phyloP scores from a whole-genome alignment of 2,797 vertebrate species.

The Sebastes variabilis region DNA sequence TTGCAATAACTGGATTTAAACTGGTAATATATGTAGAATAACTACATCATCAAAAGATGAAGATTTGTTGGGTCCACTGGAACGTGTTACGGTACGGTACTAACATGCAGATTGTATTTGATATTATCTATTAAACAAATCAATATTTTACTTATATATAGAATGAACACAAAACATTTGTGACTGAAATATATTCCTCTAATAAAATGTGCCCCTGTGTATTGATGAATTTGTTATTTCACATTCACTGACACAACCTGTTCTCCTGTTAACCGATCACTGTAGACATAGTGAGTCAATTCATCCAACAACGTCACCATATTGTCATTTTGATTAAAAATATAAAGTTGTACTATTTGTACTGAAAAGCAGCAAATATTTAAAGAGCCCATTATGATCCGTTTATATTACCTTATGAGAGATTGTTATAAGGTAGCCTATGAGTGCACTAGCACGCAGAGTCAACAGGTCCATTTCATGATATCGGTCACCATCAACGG shows the following conservation, averaged over 20 bases:
- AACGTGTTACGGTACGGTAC: not conserved
- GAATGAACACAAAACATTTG: not conserved
- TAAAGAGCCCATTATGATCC: not conserved
- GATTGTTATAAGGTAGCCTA: not conserved
- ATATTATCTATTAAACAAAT: not conserved
- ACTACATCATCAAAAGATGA: not conserved
- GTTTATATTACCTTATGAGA: not conserved
- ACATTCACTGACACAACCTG: not conserved
- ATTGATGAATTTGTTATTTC: not conserved
- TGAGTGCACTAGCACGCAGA: not conserved
- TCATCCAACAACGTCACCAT: not conserved
- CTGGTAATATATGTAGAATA: not conserved
- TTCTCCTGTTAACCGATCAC: not conserved
- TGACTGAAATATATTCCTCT: not conserved
- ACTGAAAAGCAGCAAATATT: not conserved
- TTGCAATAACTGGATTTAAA: not conserved
- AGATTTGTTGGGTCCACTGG: not conserved
- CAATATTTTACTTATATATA: not conserved
- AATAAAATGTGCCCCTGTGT: not conserved
- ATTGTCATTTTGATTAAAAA: not conserved
- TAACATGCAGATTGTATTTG: not conserved
- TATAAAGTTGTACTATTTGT: not conserved
- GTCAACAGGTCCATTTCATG: not conserved
- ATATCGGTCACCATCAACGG: not conserved
- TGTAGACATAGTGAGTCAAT: not conserved